A percentile compares a stretch with the other conserved stretches of the same genome.
These are phyloP conservation scores for Spea hammondii DNA, from an alignment of 2,797 vertebrate species.

Conservation along the genomic window DNA sequence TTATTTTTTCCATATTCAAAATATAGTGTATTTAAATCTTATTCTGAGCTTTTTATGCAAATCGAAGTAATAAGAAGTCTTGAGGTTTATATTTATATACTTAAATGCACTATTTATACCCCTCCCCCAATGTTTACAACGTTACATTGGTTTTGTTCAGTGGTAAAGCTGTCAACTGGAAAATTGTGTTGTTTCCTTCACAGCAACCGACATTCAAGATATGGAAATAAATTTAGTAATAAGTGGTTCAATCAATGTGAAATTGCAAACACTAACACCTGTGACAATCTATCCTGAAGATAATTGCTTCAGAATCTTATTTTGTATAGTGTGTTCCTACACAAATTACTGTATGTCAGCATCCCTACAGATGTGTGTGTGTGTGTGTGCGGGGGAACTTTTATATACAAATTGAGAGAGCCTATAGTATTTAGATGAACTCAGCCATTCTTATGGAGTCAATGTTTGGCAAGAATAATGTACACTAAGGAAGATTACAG, in stretches of 20 bases:
- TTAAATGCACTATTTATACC: too few species aligned
- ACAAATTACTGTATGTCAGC: neutral
- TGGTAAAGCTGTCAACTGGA: too few species aligned
- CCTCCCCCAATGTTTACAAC: too few species aligned
- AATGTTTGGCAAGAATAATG: neutral
- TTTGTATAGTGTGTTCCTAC: neutral
- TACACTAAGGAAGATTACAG: too few species aligned
- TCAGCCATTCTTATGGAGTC: neutral
- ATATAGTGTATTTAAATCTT: too few species aligned
- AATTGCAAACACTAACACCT: constrained; percentile 1
- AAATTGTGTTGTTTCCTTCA: neutral
- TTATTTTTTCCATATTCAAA: too few species aligned
- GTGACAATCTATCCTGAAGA: neutral
- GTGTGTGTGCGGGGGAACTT: too few species aligned
- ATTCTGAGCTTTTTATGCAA: too few species aligned
- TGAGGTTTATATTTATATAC: too few species aligned
- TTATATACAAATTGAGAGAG: neutral
- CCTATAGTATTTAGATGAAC: neutral
- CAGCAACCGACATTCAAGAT: neutral
- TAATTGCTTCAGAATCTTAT: neutral
- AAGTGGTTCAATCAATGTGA: neutral
- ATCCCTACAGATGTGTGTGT: neutral
- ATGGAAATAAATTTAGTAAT: constrained; percentile 13
- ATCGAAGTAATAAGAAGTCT: too few species aligned
- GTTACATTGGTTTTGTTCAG: too few species aligned